Evolutionary conservation across 2,797 vertebrate genomes (phyloP).

Genomic region (Epinephelus awoara): DNA sequence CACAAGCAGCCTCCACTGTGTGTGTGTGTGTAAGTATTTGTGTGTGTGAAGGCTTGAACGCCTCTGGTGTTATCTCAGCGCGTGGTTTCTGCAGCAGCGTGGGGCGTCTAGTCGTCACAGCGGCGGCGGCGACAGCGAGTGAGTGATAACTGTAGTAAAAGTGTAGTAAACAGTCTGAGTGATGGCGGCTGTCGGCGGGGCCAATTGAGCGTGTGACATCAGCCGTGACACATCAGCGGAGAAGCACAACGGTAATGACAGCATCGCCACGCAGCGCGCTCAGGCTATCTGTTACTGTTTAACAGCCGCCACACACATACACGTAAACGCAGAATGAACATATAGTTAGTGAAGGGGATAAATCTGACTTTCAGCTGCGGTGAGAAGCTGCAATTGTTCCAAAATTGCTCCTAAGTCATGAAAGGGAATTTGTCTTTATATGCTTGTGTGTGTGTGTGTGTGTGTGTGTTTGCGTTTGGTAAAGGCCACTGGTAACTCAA

Average conservation of each 20-base stretch:
- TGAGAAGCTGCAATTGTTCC: conserved; percentile 48
- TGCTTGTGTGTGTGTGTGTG: neutral
- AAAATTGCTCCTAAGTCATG: conserved; percentile 42
- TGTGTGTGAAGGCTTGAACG: conserved; percentile 29
- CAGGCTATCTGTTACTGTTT: conserved; percentile 75
- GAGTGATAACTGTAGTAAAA: conserved; percentile 82
- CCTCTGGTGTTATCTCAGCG: conserved; percentile 62
- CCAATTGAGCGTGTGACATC: conserved; percentile 88
- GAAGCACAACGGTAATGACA: conserved; percentile 83
- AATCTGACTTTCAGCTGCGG: conserved; percentile 63
- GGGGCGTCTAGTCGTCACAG: conserved; percentile 53
- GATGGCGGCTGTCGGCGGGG: conserved; percentile 80
- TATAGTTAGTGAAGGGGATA: conserved; percentile 41
- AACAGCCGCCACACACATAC: conserved; percentile 50
- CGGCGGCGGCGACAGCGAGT: conserved; percentile 55
- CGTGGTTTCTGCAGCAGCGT: conserved; percentile 49
- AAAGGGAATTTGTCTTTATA: neutral
- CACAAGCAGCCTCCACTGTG: conserved; percentile 25
- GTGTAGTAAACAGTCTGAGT: conserved; percentile 79
- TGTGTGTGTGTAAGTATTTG: conserved; percentile 1
- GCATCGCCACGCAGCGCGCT: conserved; percentile 67
- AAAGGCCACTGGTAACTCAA: conserved; percentile 42
- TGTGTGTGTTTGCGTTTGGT: conserved; percentile 23
- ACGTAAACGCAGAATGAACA: conserved; percentile 36
- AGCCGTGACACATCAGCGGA: conserved; percentile 80